Base-by-base conservation (phyloP, 2,888 invertebrate species). In the Drosophila rubida region DNA sequence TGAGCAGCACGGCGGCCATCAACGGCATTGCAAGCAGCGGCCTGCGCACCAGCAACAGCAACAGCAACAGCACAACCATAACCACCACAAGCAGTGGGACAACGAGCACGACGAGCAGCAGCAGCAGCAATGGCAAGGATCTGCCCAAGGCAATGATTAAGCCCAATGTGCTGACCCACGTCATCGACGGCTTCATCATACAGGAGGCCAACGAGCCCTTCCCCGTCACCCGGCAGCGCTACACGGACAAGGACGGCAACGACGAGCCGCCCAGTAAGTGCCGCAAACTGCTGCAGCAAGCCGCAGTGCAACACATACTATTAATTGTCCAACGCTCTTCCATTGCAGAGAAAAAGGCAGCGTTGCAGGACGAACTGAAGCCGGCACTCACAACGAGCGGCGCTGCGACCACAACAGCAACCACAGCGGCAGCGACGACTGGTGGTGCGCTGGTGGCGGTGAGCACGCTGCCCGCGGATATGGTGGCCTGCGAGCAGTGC, bases 111-210 rank as follows among this genome's bases (percentile, higher is more conserved):
- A 2, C 32, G 42, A 5, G 54, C 6, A 75, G 8, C 22, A 86
- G 87, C n/a, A 83, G 39, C 61, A 79, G 73, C 22, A 88, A 89
- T 49, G 69, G 78, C 61, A 92, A 88, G 54, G 91, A 89, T 90
- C 93, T 96, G 35, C 96, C 96, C 14, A 97, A 97, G 91, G 98
- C 97, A 1, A 96, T 98, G 95, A 97, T 98, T 11, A 98, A 98
- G 91, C 98, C 98, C 0, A 97, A 98, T 90, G 97, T 99, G 6
- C 93, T 99, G 53, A 98, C 98, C 0, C 99, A 99, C 91, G 97
- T 98, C 22, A 98, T 99, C 70, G 98, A 98, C 91, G 98, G 98
- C 53, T 98, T 97, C 91, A 97, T 99, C 6, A 98, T 99, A 78
- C 98, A 98, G 91, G 99, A 99, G 93, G 97, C 97, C 0, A 96